Conservation (phyloP, 1,140 invertebrate genomes). For the Plutomurus gul region DNA sequence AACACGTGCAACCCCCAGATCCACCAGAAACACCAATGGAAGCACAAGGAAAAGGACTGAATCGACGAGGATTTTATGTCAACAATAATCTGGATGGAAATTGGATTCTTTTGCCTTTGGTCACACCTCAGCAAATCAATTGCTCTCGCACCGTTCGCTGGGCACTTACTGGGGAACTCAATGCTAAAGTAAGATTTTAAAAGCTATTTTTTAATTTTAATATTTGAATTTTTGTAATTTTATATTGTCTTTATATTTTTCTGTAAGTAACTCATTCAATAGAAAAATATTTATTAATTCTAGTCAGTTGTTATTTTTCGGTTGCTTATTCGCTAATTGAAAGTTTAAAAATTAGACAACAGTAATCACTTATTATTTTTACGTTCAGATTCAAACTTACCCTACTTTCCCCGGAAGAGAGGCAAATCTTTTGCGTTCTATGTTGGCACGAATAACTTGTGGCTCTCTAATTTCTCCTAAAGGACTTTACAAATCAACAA, state of each 20-base stretch:
- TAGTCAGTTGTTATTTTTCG: too few species aligned
- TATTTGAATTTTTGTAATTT: background rate
- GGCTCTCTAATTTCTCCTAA: conserved; percentile 78
- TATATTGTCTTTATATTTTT: too few species aligned
- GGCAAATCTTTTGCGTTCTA: conserved; percentile 77
- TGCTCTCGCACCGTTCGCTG: conserved; percentile 68
- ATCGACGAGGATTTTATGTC: conserved; percentile 69
- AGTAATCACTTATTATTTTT: background rate
- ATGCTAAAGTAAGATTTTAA: conserved; percentile 62
- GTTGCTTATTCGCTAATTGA: too few species aligned
- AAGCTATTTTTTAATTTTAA: background rate
- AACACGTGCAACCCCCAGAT: background rate
- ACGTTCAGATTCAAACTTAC: conserved; percentile 64
- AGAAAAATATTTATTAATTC: too few species aligned
- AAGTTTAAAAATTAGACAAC: too few species aligned
- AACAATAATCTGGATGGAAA: conserved; percentile 69
- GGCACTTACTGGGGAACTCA: conserved; percentile 72
- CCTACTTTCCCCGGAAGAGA: conserved; percentile 79
- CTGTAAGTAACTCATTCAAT: too few species aligned
- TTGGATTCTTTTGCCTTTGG: conserved; percentile 73
- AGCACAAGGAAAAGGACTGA: conserved; percentile 37
- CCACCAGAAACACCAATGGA: conserved; percentile 38
- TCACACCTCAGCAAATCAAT: conserved; percentile 72
- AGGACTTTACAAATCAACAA: conserved; percentile 57
- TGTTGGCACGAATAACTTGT: conserved; percentile 76